phyloP scores from a whole-genome alignment of 2,113 vertebrate species.

The Amblyopsis rosae region DNA sequence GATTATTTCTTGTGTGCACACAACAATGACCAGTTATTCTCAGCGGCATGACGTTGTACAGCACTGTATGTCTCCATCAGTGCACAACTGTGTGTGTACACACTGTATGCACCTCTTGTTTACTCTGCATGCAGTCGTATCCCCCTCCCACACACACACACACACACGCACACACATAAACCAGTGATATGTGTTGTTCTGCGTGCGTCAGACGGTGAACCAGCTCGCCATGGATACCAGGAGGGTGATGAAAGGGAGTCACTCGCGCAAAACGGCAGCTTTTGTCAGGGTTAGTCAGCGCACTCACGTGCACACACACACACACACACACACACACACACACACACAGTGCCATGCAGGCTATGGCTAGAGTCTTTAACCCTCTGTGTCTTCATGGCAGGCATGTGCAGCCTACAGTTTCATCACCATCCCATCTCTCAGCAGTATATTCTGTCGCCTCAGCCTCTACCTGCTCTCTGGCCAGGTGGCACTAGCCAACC shows the following conservation, averaged over 20 bases:
- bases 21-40: neutral
- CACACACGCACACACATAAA: too few relatives aligned
- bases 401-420: conserved; percentile 98
- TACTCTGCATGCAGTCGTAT: too few relatives aligned
- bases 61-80: neutral
- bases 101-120: neutral
- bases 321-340: neutral
- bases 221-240: conserved; percentile 95
- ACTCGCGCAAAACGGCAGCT: conserved; percentile 93
- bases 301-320: conserved; percentile 18
- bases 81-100: neutral
- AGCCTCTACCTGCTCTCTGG: conserved; percentile 93
- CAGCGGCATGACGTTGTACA: neutral
- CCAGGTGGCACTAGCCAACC: conserved; percentile 95
- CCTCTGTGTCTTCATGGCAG: conserved; percentile 61
- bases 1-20: conserved; percentile 6
- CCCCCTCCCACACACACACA: too few relatives aligned
- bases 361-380: neutral
- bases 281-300: conserved; percentile 88
- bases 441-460: conserved; percentile 88
- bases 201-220: conserved; percentile 85
- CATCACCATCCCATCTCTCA: conserved; percentile 96
- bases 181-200: neutral
- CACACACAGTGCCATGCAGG: neutral
- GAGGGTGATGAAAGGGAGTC: conserved; percentile 91